Evolutionary conservation across 2,888 invertebrate genomes (phyloP).

Genomic region (Zonitis immaculata): DNA sequence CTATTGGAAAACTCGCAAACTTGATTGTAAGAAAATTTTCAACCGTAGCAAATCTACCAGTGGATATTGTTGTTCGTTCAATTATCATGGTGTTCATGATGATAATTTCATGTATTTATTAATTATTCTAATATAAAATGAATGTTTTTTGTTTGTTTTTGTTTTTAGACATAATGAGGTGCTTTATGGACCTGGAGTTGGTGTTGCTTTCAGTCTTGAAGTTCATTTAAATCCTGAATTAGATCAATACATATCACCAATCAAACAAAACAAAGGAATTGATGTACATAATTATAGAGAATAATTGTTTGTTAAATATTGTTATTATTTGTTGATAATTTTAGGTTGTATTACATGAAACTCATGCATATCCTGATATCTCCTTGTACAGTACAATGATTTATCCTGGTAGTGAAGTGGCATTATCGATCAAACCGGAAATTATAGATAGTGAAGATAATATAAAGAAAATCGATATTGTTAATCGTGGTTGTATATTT

Average conservation of each 20-base stretch:
- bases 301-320: not conserved
- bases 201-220: conserved; percentile 11
- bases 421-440: conserved; percentile 14
- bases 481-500: conserved; percentile 16
- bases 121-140: not conserved
- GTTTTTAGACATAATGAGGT: not conserved
- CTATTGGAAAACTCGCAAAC: conserved; percentile 11
- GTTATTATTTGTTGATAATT: no score
- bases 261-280: conserved; percentile 5
- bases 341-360: conserved; percentile 16
- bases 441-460: conserved; percentile 12
- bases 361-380: conserved; percentile 11
- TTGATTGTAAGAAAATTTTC: conserved; percentile 11
- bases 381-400: conserved; percentile 10
- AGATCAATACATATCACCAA: conserved; percentile 12
- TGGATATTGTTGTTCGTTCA: conserved; percentile 19
- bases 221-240: conserved; percentile 5
- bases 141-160: not conserved
- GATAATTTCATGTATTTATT: not conserved
- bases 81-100: conserved; percentile 7
- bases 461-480: conserved; percentile 7
- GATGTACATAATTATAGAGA: conserved; percentile 7
- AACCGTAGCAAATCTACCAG: conserved; percentile 8
- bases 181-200: conserved; percentile 12
- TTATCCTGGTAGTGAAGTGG: conserved; percentile 10